Evolutionary conservation across 2,888 invertebrate species (phyloP), one percentile per base, ranked within the genome.

Genomic region (Chalcosyrphus nemorum): DNA sequence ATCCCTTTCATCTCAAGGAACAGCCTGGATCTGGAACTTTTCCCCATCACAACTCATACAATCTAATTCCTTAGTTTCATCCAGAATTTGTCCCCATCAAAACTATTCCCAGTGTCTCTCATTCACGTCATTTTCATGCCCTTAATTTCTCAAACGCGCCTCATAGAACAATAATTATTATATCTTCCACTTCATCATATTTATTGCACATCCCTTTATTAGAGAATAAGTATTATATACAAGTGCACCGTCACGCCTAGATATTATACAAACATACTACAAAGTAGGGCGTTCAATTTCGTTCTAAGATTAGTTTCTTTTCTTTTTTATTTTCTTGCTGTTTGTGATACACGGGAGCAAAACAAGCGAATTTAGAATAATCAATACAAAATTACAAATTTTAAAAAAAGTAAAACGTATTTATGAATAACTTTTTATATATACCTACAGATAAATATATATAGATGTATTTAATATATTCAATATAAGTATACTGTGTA

Each of bases 351-450:
- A 32, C 32, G 35, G 57, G 66, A 76, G 76, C 66, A 38, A 66
- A 76, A 27, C 50, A 70, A 70, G 45, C 77, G 77, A 77, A 77
- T 77, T 77, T 77, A 77, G 13, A 27, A 9, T 56, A 61, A 52
- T 52, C 29, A 4, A 50, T 41, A 32, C 43, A 32, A 74, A 54
- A 61, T 54, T 38, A 70, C 56, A 77, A 77, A 70, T 77, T 77
- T 77, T 77, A 41, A 29, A 47, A 32, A 21, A n/a, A 35, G 3
- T 29, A 29, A 17, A 47, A 66, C 4, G 27, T 63, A 32, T 74
- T 45, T 32, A 74, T 15, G 13, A 52, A 52, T 35, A 24, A 4
- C 2, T 19, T 24, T 52, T 50, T 50, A 38, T 75, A 70, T 52
- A 29, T 38, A 68, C n/a, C n/a, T 35, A 61, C 66, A 61, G 27